Evolutionary conservation across 1,140 invertebrate species (phyloP), one percentile per base, ranked within the genome.

Genomic region (Ceratina australensis): DNA sequence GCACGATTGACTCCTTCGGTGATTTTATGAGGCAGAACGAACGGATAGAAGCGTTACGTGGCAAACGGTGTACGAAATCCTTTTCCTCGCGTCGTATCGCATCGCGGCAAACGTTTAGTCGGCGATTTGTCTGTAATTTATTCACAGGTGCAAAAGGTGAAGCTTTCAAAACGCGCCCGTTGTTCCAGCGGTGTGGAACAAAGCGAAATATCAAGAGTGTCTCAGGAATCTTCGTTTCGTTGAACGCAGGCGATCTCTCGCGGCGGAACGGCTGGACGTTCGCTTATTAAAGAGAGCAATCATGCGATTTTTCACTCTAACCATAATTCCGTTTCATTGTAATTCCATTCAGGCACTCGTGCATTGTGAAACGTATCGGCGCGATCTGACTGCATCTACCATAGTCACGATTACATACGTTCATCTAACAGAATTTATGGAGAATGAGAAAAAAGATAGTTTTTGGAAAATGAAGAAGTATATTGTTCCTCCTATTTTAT

Each of bases 191-290:
- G 26, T 24, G 47, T 18, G 47, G 24, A 69, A 42, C 47, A 71
- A 50, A 77, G 49, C 67, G 56, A 77, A 77, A 77, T 71, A 76
- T 76, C 47, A 69, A 3, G 26, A 26, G 66, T 61, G 57, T 77
- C 66, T 24, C 66, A 77, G 28, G 66, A 77, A 71, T 71, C 66
- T 71, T 71, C 67, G 74, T 61, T 47, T 54, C 26, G 57, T 42
- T 67, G n/a, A 28, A 42, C 18, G 26, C 22, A 71, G 15, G n/a
- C 24, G 24, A n/a, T 12, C 16, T 15, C 10, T 71, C 33, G 22
- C 10, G 22, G 20, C n/a, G 28, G 16, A 52, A 54, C n/a, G 20
- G 33, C 57, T 22, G 57, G 47, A 60, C 73, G 56, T 61, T 52
- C 42, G 47, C 3, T 76, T 69, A 69, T 68, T 60, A 50, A 76